A percentile compares a stretch with the other conserved stretches of the same genome.
These are phyloP conservation scores for Alaudala cheleensis DNA, from an alignment of 2,113 vertebrate genomes.

Conservation along the genomic window DNA sequence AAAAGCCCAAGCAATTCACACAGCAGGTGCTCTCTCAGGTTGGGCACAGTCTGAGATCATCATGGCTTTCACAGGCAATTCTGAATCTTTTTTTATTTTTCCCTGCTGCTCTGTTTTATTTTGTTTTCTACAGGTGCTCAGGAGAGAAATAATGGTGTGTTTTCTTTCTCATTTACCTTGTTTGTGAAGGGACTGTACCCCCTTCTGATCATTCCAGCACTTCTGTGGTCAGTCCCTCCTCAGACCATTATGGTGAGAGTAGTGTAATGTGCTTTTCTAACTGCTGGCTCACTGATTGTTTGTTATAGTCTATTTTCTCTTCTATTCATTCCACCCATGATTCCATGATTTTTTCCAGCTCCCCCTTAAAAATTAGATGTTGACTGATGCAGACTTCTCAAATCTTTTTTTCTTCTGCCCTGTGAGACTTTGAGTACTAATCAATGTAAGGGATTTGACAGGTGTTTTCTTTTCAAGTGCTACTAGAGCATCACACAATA, in stretches of 20 bases:
- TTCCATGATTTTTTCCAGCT: not conserved
- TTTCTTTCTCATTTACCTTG: not conserved
- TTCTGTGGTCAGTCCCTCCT: not conserved
- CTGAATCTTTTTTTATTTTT: not conserved
- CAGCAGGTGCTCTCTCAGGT: constrained; percentile 4
- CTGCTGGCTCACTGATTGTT: not conserved
- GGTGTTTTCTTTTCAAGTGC: not conserved
- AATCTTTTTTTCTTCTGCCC: not conserved
- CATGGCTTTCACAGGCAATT: not conserved
- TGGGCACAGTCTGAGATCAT: not conserved
- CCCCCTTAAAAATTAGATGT: not conserved
- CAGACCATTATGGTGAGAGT: not conserved
- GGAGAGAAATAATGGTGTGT: constrained; percentile 1
- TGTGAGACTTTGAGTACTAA: not conserved
- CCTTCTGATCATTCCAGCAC: not conserved
- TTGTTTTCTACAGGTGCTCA: not conserved
- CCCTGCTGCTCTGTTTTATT: not conserved
- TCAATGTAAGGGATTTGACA: not conserved
- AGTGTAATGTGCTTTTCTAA: not conserved
- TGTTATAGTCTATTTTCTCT: not conserved
- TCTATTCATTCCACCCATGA: not conserved
- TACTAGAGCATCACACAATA: not conserved
- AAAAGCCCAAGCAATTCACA: constrained; percentile 14
- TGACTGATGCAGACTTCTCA: not conserved
- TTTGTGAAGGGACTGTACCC: not conserved